Evolutionary conservation across 2,888 invertebrate genomes (phyloP).

Genomic region (Seladonia tumulorum): DNA sequence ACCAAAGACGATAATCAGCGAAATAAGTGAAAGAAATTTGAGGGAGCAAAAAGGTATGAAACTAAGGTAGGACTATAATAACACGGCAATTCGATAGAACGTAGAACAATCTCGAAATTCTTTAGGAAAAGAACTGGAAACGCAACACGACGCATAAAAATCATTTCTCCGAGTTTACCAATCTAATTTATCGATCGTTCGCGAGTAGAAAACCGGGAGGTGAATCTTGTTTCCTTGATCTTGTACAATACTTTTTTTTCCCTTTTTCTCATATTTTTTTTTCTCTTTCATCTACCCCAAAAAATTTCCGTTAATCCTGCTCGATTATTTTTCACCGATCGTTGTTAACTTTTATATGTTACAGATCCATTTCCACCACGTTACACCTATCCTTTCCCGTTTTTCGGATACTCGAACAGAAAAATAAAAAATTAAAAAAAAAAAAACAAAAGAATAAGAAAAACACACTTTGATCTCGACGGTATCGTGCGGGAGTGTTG

Average conservation of each 20-base stretch:
- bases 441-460: constrained; percentile 45
- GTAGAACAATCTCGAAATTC: constrained; percentile 33
- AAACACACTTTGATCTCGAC: constrained; percentile 13
- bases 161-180: constrained; percentile 29
- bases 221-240: constrained; percentile 18
- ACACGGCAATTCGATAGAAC: constrained; percentile 41
- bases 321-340: background rate
- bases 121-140: constrained; percentile 52
- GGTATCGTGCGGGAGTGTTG: constrained; percentile 21
- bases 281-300: background rate
- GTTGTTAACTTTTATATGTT: constrained; percentile 44
- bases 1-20: constrained; percentile 34
- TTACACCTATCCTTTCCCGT: constrained; percentile 20
- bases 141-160: constrained; percentile 60
- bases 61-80: constrained; percentile 16
- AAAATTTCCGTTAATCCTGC: background rate
- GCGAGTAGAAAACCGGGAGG: constrained; percentile 52
- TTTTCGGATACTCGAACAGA: constrained; percentile 24
- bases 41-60: constrained; percentile 36
- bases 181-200: constrained; percentile 2
- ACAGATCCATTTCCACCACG: constrained; percentile 38
- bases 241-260: background rate
- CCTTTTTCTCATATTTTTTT: background rate
- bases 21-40: constrained; percentile 48
- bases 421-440: background rate